A percentile compares a stretch with the other conserved stretches of the same genome.
These are phyloP conservation scores for Megaleporinus macrocephalus DNA, from an alignment of 2,113 vertebrate species.

Conservation along the genomic window DNA sequence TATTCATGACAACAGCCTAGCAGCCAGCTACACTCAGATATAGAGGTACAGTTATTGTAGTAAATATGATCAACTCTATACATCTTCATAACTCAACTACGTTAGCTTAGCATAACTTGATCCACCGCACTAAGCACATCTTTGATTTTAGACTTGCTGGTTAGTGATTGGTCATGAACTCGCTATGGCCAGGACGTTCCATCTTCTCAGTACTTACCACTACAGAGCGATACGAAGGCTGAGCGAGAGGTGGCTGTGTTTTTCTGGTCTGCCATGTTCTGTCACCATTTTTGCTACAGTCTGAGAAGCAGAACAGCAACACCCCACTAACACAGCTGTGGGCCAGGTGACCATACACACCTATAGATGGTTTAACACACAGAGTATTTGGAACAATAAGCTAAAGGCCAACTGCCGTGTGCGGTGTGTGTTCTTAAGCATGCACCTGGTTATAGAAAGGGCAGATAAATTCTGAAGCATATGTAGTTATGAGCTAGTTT, in stretches of 20 bases:
- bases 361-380: constrained; percentile 24
- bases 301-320: constrained; percentile 61
- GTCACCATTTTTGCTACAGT: constrained; percentile 40
- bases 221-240: neutral
- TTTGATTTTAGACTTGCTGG: too few species aligned
- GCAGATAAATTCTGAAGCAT: neutral
- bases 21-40: too few species aligned
- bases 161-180: too few species aligned
- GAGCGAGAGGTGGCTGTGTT: constrained; percentile 24
- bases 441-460: too few species aligned
- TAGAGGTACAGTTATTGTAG: too few species aligned
- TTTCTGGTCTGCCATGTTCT: constrained; percentile 56
- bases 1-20: too few species aligned
- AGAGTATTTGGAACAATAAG: neutral
- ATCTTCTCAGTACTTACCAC: neutral
- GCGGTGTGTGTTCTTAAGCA: neutral
- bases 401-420: neutral
- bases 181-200: too few species aligned
- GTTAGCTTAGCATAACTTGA: too few species aligned
- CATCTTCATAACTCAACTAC: too few species aligned
- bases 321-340: constrained; percentile 51
- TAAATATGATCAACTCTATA: too few species aligned
- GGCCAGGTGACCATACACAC: constrained; percentile 21
- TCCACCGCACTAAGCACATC: too few species aligned
- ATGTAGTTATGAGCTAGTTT: too few species aligned